Evolutionary conservation across 23 tunicate species (phyloP).

Genomic region (Ascidia mentula): DNA sequence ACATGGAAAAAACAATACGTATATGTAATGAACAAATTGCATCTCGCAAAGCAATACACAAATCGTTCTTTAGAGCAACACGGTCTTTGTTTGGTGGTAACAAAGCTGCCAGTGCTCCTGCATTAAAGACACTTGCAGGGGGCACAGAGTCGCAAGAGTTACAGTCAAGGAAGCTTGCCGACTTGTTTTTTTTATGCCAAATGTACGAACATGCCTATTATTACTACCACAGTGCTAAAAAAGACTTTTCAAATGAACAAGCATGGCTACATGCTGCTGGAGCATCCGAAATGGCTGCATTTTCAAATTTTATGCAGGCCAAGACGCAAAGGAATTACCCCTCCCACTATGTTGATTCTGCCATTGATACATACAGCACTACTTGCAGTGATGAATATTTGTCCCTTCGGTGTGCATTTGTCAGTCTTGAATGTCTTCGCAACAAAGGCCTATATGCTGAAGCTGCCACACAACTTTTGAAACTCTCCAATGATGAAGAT

Average conservation of each 20-base stretch:
- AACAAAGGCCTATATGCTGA: slow-evolving; percentile 57
- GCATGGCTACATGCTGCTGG: slow-evolving; percentile 96
- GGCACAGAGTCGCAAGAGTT: slow-evolving; percentile 61
- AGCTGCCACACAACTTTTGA: slow-evolving; percentile 63
- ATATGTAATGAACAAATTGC: slow-evolving; percentile 68
- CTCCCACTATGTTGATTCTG: slow-evolving; percentile 76
- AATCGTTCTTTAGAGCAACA: slow-evolving; percentile 62
- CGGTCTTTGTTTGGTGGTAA: slow-evolving; percentile 64
- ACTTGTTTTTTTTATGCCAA: slow-evolving; percentile 82
- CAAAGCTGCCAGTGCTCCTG: slow-evolving; percentile 65
- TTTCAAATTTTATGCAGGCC: slow-evolving; percentile 81
- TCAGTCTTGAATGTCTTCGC: slow-evolving; percentile 79
- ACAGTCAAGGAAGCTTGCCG: slow-evolving; percentile 78
- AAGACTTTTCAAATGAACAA: slow-evolving; percentile 88
- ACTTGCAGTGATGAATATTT: slow-evolving; percentile 45
- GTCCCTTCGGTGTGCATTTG: slow-evolving; percentile 65
- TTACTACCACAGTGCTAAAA: slow-evolving; percentile 68
- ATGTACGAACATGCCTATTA: slow-evolving; percentile 84
- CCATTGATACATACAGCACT: slow-evolving; percentile 64
- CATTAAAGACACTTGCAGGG: slow-evolving; percentile 43
- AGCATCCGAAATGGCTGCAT: slow-evolving; percentile 94
- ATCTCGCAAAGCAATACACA: slow-evolving; percentile 70
- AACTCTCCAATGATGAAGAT: slow-evolving; percentile 43
- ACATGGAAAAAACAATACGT: slow-evolving; percentile 80
- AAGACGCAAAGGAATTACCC: slow-evolving; percentile 72